Evolutionary conservation across 2,888 invertebrate genomes (phyloP), one percentile per base, ranked within the genome.

Genomic region (Drosophila vallismaia): DNA sequence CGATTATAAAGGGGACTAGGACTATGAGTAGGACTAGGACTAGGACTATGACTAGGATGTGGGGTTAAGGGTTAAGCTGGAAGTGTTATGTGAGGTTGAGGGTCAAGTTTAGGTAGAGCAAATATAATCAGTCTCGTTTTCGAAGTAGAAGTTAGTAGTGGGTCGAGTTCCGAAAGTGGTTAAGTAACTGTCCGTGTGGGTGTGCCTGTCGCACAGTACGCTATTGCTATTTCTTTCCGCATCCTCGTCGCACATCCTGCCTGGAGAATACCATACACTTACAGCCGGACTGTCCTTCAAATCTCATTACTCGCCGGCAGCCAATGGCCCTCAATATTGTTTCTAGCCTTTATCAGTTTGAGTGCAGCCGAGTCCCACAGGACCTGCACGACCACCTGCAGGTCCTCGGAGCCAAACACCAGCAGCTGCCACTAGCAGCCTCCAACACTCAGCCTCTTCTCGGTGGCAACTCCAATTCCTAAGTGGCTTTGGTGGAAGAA

Each of bases 91-190:
- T n/a, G n/a, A n/a, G n/a, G 10, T 42, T 1, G 42, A 14, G 42
- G 19, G 4, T 24, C 0, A 9, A 7, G 24, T 10, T 44, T 5
- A 19, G 14, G 24, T 24, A 28, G 28, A 56, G 19, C 38, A n/a
- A n/a, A 62, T 48, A 48, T 14, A 40, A 40, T 60, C 60, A 60
- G 60, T 60, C 60, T 62, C 40, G 29, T 31, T 48, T 62, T 60
- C 19, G 40, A 62, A 60, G 60, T 60, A 60, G 31, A 54, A 54
- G 60, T 48, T 40, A 14, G 40, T 60, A 59, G 59, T 60, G 45
- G 46, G 29, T 29, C 36, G 10, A 5, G 29, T 45, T 38, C 36
- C 36, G 19, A 36, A 42, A 46, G 59, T 14, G 9, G 19, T 24
- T 31, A 44, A n/a, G 31, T 44, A 14, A 19, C 42, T 42, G 42